Evolutionary conservation across 2,888 invertebrate species (phyloP), one percentile per base, ranked within the genome.

Genomic region (Caenorhabditis japonica): DNA sequence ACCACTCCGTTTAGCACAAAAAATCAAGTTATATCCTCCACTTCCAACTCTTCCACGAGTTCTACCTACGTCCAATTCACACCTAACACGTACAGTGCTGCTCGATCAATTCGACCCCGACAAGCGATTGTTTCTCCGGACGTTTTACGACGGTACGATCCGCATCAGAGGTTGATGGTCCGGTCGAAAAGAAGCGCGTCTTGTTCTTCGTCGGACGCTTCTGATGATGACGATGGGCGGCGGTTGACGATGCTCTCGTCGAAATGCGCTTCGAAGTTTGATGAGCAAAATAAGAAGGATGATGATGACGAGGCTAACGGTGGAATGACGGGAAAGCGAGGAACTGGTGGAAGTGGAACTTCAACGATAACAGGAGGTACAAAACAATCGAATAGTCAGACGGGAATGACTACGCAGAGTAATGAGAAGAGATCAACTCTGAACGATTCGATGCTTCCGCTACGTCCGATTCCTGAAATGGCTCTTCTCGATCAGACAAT

Each of bases 181-280:
- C 46, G 77, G 19, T 69, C 79, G 8, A 72, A 82, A n/a, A 44
- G 84, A 44, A 81, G 81, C 27, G 81, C 83, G 3, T 94, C 94
- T 56, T 95, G 95, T 87, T 94, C 94, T 83, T 95, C 94, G 55
- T 95, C 95, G 0, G 95, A 96, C 88, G 93, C 95, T 5, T 94
- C 94, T 70, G 95, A 95, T 88, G 90, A 90, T 25, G 90, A 90
- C 93, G 82, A 82, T 41, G 80, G 81, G 13, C 61, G 83, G 4
- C 61, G 82, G n/a, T 59, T 82, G 47, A 79, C 78, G 19, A 75
- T 84, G 66, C 49, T 84, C 3, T 75, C 75, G 19, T 59, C 73
- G 59, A 75, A 77, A 44, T 75, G 69, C 21, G 21, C 55, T 4
- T 25, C 59, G 17, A 69, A 64, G 34, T 53, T 68, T 36, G 59